Conservation (phyloP, 2,797 vertebrate genomes). For the Syngnathus rostellatus region DNA sequence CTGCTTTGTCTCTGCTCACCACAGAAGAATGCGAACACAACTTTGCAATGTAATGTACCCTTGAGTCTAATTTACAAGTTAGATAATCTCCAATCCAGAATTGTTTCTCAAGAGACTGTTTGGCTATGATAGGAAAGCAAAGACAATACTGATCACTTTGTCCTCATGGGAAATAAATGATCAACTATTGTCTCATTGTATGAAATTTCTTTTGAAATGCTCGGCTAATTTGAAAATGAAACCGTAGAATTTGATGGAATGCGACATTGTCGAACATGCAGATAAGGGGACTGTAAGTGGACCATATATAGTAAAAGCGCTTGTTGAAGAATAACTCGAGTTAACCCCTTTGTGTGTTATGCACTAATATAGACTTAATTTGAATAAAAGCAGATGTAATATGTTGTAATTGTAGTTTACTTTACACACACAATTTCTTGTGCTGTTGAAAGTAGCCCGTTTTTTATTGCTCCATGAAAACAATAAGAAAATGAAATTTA, state of each 20-base stretch:
- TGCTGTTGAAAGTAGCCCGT: too few species aligned
- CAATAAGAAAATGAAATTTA: neutral
- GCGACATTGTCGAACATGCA: neutral
- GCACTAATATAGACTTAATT: neutral
- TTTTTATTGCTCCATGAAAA: neutral
- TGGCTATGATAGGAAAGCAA: constrained; percentile 16
- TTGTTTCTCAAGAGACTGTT: constrained; percentile 19
- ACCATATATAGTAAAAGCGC: constrained; percentile 16
- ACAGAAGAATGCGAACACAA: constrained; percentile 2
- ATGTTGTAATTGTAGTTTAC: too few species aligned
- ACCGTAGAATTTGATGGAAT: neutral
- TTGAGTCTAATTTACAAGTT: neutral
- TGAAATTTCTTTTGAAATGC: constrained; percentile 26
- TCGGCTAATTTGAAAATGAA: constrained; percentile 1
- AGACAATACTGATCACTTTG: constrained; percentile 28
- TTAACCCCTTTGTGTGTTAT: too few species aligned
- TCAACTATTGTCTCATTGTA: constrained; percentile 27
- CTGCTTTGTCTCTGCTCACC: neutral
- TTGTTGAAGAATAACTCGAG: neutral
- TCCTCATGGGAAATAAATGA: constrained; percentile 15
- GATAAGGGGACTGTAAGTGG: neutral
- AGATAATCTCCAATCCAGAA: neutral
- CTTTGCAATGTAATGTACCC: neutral
- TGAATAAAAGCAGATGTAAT: neutral
- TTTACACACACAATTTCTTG: too few species aligned